Evolutionary conservation across 2,888 invertebrate genomes (phyloP), one percentile per base, ranked within the genome.

Genomic region (Aethes cnicana): DNA sequence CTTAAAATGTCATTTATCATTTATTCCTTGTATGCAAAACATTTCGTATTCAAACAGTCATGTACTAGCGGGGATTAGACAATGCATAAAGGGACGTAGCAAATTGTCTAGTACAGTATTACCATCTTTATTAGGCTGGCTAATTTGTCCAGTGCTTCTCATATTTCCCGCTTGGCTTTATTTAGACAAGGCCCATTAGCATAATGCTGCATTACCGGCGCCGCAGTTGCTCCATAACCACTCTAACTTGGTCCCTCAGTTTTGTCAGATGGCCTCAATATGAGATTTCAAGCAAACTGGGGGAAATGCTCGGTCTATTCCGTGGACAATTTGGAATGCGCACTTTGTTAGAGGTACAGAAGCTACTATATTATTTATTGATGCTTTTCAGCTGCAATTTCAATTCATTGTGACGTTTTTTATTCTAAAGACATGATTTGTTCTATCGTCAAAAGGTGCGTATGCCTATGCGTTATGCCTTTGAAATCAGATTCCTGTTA

Each of bases 41-140:
- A 49, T 41, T 36, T 41, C 35, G 35, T 26, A 53, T 53, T 42
- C 42, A 32, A 42, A 23, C 23, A 21, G 14, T 30, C 26, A 43
- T 28, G 16, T 23, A 54, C 49, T 36, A 32, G 44, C 44, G n/a
- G n/a, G n/a, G 41, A 47, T 55, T 30, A 52, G 35, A 44, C 30
- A 35, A 26, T 50, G 32, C 44, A 54, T 55, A 46, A 44, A 37
- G 20, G 54, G 17, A 35, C 37, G 52, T 68, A 68, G 64, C 68
- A 72, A 75, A 74, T 77, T 74, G 74, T 81, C 73, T 66, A 64
- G 69, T 60, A 58, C 68, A 57, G 76, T 66, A 81, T 81, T 81
- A 81, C 72, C 81, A 80, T 82, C 76, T 81, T 77, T 79, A 83
- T 82, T 82, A 80, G 78, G 66, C 59, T 55, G 68, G 66, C 74